phyloP scores from a whole-genome alignment of 2,888 invertebrate species.

The Hypselothyrea guttata region DNA sequence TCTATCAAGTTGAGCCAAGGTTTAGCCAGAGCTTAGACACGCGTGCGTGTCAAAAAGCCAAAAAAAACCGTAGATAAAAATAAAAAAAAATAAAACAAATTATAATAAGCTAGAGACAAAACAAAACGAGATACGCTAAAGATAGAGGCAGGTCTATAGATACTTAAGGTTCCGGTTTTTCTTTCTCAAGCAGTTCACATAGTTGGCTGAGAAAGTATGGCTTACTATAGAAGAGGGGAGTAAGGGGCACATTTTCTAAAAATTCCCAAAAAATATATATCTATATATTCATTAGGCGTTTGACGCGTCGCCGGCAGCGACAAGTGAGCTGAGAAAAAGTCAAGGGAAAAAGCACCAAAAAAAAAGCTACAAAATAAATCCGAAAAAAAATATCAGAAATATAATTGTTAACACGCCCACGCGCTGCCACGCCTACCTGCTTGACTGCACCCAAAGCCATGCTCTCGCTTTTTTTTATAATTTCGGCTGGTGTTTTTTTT shows the following conservation, averaged over 20 bases:
- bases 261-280: slow-evolving; percentile 48
- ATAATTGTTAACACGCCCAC: slow-evolving; percentile 63
- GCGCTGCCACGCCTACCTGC: slow-evolving; percentile 36
- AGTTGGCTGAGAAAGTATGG: slow-evolving; percentile 51
- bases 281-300: slow-evolving; percentile 56
- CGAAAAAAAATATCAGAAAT: slow-evolving; percentile 19
- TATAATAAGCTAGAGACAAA: slow-evolving; percentile 42
- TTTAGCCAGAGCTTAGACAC: slow-evolving; percentile 25
- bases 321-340: slow-evolving; percentile 39
- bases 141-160: slow-evolving; percentile 10
- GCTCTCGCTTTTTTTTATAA: slow-evolving; percentile 3
- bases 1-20: slow-evolving; percentile 35
- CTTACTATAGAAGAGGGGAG: neutral
- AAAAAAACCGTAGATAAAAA: too few species aligned
- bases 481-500: slow-evolving; percentile 27
- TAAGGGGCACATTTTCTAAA: slow-evolving; percentile 45
- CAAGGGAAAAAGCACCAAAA: slow-evolving; percentile 1
- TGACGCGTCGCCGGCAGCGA: slow-evolving; percentile 26
- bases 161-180: slow-evolving; percentile 43
- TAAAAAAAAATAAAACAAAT: slow-evolving; percentile 35
- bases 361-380: slow-evolving; percentile 26
- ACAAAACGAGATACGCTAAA: slow-evolving; percentile 34
- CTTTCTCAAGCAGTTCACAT: slow-evolving; percentile 12
- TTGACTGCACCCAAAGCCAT: slow-evolving; percentile 8
- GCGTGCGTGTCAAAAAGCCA: slow-evolving; percentile 56